Evolutionary conservation across 2,888 invertebrate genomes (phyloP), one percentile per base, ranked within the genome.

Genomic region (Xanthia togata): DNA sequence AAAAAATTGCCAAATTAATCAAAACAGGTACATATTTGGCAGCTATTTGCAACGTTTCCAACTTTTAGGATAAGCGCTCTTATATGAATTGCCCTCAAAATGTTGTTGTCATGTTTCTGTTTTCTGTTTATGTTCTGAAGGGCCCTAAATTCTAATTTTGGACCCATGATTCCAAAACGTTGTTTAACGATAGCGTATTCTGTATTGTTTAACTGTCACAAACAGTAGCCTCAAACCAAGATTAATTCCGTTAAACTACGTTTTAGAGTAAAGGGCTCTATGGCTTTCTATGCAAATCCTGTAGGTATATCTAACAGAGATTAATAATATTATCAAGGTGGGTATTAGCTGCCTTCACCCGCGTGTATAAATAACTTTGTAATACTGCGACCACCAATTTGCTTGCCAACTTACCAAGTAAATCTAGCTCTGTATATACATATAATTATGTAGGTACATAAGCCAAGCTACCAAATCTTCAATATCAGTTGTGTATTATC

Each of bases 391-490:
- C 70, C 35, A 72, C 71, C 26, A 70, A 69, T 72, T 59, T 57
- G 38, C 70, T 75, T 74, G 81, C 80, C 67, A 80, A 72, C 59
- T 67, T 84, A 41, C 81, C 76, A 70, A 70, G 72, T 64, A 67
- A 35, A 84, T 75, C 35, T 70, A 65, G 50, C 69, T 31, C 47
- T 47, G n/a, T 65, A 55, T n/a, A 59, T 65, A n/a, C n/a, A n/a
- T n/a, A n/a, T n/a, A n/a, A n/a, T n/a, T n/a, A 64, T 65, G 44
- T 73, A 41, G 12, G 20, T 72, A 35, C 44, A 73, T 73, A 73
- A 73, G 35, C 20, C 73, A 65, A 12, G 35, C 44, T n/a, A 57
- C 2, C n/a, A 76, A 68, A 69, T 74, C 4, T 44, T 44, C 63
- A 53, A 35, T 57, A 75, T 74, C 41, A 35, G 44, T 68, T 20